Evolutionary conservation across 2,113 vertebrate species (phyloP).

Genomic region (Rafetus swinhoei): DNA sequence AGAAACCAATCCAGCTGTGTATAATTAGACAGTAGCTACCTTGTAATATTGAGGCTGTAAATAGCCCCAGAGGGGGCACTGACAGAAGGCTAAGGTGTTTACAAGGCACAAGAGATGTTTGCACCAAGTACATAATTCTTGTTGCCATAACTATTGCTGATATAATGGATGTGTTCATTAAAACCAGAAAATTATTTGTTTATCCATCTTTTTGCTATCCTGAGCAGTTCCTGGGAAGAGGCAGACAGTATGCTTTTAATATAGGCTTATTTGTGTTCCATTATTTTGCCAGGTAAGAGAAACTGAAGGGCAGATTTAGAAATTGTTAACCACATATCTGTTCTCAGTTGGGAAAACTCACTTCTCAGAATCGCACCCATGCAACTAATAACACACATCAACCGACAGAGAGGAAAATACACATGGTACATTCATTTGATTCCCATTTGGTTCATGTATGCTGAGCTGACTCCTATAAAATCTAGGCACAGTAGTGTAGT

Average conservation of each 20-base stretch:
- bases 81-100: constrained; percentile 83
- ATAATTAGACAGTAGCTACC: constrained; percentile 81
- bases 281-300: constrained; percentile 56
- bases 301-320: constrained; percentile 68
- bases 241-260: constrained; percentile 3
- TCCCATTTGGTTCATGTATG: neutral
- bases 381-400: neutral
- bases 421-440: neutral
- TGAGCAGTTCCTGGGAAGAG: constrained; percentile 33
- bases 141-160: constrained; percentile 73
- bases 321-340: constrained; percentile 55
- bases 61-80: constrained; percentile 72
- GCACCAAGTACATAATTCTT: constrained; percentile 69
- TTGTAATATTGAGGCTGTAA: constrained; percentile 76
- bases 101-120: constrained; percentile 79
- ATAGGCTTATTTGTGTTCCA: constrained; percentile 31
- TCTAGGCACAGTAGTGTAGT: accelerated
- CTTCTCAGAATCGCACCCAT: neutral
- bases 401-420: neutral
- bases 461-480: neutral
- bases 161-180: constrained; percentile 82
- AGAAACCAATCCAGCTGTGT: constrained; percentile 72
- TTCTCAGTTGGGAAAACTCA: neutral
- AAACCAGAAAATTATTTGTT: constrained; percentile 73
- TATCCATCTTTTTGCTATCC: constrained; percentile 68